Percentiles rank a stretch among this genome's conserved stretches.
These are phyloP conservation scores for Caracal caracal DNA, from an alignment of 2,113 vertebrate genomes.

Conservation along the genomic window DNA sequence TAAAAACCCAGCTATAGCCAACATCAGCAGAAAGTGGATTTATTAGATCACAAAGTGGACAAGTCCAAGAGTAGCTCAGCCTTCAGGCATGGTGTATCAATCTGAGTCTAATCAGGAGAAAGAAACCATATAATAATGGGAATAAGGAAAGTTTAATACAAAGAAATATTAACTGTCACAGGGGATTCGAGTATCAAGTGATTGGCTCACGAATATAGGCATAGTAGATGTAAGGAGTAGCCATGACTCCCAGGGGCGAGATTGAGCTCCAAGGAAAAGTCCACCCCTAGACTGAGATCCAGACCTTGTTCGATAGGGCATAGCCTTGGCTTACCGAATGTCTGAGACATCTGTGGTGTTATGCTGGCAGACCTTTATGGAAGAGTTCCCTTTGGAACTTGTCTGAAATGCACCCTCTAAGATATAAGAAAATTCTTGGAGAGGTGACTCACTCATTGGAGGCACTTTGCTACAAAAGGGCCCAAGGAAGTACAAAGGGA, in stretches of 20 bases:
- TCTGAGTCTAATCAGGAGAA: not conserved
- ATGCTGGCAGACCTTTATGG: not conserved
- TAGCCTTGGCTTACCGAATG: not conserved
- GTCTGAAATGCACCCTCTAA: not conserved
- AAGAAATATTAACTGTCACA: not conserved
- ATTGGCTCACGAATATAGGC: not conserved
- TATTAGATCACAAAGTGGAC: conserved; percentile 36
- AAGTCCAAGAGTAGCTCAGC: not conserved
- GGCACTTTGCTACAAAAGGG: not conserved
- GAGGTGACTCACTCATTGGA: not conserved
- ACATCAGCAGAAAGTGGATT: not conserved
- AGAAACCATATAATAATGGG: conserved; percentile 26
- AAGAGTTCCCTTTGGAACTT: not conserved
- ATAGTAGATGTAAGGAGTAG: not conserved
- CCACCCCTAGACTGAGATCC: not conserved
- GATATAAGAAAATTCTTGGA: not conserved
- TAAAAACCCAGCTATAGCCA: not conserved
- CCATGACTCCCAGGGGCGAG: accelerated
- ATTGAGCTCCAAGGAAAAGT: not conserved
- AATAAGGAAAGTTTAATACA: not conserved
- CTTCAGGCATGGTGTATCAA: not conserved
- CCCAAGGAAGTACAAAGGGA: not conserved
- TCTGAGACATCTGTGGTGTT: not conserved
- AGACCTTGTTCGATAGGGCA: not conserved
- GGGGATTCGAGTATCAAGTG: not conserved